A percentile compares a stretch with the other conserved stretches of the same genome.
Conservation (phyloP, 2,113 vertebrate species). For the Clupea harengus region DNA sequence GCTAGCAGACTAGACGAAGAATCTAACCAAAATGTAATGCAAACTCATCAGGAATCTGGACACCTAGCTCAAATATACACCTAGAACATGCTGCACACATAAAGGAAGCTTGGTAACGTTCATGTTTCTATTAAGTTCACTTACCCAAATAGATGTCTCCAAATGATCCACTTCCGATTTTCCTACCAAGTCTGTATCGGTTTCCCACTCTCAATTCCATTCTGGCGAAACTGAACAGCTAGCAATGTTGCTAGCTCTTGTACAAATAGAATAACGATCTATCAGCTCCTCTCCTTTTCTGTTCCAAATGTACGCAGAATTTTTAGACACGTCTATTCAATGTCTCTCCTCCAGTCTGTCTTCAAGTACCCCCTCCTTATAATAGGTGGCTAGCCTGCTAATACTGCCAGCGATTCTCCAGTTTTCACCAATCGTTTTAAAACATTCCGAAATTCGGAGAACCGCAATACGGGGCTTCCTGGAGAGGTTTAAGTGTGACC, state of each 20-base stretch:
- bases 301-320: constrained; percentile 48
- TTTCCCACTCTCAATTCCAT: constrained; percentile 97
- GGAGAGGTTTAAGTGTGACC: constrained; percentile 45
- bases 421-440: constrained; percentile 80
- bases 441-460: constrained; percentile 54
- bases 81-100: neutral
- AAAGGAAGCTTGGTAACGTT: neutral
- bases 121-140: constrained; percentile 44
- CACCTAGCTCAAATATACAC: neutral
- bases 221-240: constrained; percentile 50
- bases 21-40: neutral
- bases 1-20: neutral
- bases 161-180: constrained; percentile 97
- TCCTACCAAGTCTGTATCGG: constrained; percentile 94
- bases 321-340: constrained; percentile 29
- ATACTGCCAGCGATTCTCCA: constrained; percentile 53
- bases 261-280: neutral
- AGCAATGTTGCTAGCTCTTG: constrained; percentile 60
- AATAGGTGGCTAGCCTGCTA: constrained; percentile 42
- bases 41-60: neutral
- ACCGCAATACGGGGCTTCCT: constrained; percentile 70
- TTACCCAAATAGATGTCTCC: constrained; percentile 97
- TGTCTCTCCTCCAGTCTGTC: constrained; percentile 18
- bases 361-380: constrained; percentile 41
- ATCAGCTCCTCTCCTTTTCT: neutral